A percentile compares a stretch with the other conserved stretches of the same genome.
Evolutionary conservation across 1,140 invertebrate species (phyloP).

Genomic region (Lasaia peninsularis): DNA sequence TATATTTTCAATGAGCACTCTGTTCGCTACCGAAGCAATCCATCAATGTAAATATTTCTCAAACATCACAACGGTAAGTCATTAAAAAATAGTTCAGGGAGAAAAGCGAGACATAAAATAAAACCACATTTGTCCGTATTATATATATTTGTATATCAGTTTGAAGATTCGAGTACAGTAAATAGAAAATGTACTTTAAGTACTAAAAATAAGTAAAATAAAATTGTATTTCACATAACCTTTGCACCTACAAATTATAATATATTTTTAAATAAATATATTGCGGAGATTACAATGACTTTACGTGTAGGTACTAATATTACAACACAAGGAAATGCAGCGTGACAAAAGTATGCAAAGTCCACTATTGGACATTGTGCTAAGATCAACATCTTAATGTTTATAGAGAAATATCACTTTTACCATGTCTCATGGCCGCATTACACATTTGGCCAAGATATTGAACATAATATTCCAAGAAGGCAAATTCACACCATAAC

Average conservation of each 20-base stretch:
- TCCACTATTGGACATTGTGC: background rate
- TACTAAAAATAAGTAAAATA: conserved; percentile 43
- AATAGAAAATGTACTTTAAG: conserved; percentile 45
- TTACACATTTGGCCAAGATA: too few species aligned
- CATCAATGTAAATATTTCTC: too few species aligned
- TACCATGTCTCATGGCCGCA: too few species aligned
- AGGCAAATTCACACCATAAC: too few species aligned
- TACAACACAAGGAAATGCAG: background rate
- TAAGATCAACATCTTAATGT: too few species aligned
- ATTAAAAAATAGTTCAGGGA: too few species aligned
- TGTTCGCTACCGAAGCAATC: too few species aligned
- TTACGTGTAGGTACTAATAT: background rate
- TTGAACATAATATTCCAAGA: too few species aligned
- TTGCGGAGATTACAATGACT: conserved; percentile 5
- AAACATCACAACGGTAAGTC: too few species aligned
- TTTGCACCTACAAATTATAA: conserved; percentile 27
- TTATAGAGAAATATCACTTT: too few species aligned
- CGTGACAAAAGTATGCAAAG: background rate
- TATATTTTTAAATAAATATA: conserved; percentile 3
- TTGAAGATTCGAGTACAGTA: conserved; percentile 48
- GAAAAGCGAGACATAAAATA: conserved; percentile 14
- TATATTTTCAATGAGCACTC: too few species aligned
- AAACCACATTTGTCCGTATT: conserved; percentile 16
- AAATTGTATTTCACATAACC: conserved; percentile 22
- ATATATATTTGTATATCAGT: conserved; percentile 37